Conservation (phyloP, 2,888 invertebrate genomes). For the Cremastinae sp. region DNA sequence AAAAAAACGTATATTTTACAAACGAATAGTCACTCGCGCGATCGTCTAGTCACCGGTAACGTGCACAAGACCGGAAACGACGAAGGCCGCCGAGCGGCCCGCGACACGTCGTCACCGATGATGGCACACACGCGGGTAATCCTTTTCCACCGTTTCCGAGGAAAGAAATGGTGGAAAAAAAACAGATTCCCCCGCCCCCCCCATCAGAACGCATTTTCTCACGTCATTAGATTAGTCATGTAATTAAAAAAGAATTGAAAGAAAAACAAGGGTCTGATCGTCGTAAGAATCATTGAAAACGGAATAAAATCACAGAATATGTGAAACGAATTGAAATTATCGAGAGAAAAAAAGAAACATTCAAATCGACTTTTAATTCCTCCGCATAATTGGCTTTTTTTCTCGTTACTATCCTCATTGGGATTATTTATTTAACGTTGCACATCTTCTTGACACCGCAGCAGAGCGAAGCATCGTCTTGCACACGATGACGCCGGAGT, state of each 20-base stretch:
- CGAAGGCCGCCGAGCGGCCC: slow-evolving; percentile 66
- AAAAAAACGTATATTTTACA: slow-evolving; percentile 1
- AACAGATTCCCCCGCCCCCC: background rate
- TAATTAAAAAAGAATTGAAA: background rate
- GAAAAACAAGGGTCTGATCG: no score
- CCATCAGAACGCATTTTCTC: background rate
- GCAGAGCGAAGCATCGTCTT: slow-evolving; percentile 36
- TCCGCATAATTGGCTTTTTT: background rate
- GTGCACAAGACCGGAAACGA: slow-evolving; percentile 67
- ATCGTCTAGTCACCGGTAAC: slow-evolving; percentile 35
- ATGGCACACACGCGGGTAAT: slow-evolving; percentile 42
- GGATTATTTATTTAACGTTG: background rate
- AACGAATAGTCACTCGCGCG: slow-evolving; percentile 1
- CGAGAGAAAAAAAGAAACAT: no score
- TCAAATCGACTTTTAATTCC: no score
- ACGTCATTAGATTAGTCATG: background rate
- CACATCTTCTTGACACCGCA: slow-evolving; percentile 25
- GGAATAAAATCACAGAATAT: no score
- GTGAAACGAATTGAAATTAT: no score
- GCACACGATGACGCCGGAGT: slow-evolving; percentile 53
- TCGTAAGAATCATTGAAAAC: no score
- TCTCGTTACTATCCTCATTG: background rate
- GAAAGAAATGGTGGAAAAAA: slow-evolving; percentile 23
- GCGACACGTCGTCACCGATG: slow-evolving; percentile 50
- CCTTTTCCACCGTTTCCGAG: slow-evolving; percentile 39